phyloP scores from a whole-genome alignment of 2,888 invertebrate genomes.

The Prosopocoilus inquinatus region DNA sequence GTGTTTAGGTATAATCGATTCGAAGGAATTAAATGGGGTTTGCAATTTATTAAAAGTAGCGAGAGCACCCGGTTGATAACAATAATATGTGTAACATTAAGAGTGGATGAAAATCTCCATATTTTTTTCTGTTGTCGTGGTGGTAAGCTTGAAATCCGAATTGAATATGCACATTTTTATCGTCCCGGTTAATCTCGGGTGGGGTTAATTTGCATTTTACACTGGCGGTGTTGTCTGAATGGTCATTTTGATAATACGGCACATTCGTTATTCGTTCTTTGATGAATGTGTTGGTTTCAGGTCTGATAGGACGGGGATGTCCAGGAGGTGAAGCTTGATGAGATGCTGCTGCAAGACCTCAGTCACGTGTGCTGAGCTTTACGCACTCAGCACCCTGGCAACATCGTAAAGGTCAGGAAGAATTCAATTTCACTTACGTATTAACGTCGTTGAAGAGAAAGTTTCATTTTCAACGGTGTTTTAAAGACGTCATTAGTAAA shows the following conservation, averaged over 20 bases:
- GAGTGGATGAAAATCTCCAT: no score
- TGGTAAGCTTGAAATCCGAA: no score
- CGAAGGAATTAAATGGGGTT: no score
- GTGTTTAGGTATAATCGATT: no score
- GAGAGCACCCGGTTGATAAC: no score
- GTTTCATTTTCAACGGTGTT: neutral
- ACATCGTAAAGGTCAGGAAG: slow-evolving; percentile 37
- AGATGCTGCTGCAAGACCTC: slow-evolving; percentile 40
- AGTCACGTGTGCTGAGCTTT: slow-evolving; percentile 45
- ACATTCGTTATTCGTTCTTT: no score
- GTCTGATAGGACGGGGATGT: neutral
- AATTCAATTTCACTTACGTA: neutral
- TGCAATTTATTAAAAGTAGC: no score
- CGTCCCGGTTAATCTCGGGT: no score
- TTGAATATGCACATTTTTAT: neutral
- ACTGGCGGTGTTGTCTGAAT: neutral
- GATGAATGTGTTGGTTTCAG: slow-evolving; percentile 8
- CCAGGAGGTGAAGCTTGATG: neutral
- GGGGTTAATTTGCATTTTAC: neutral
- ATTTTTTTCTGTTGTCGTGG: no score
- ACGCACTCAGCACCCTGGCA: slow-evolving; percentile 39
- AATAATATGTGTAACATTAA: no score
- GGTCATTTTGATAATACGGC: no score
- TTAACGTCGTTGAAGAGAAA: neutral
- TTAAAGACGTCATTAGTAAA: no score